Evolutionary conservation across 37 sponge, comb jelly and placozoan genomes (phyloP).

Genomic region (Halisarca cf. caerulea): DNA sequence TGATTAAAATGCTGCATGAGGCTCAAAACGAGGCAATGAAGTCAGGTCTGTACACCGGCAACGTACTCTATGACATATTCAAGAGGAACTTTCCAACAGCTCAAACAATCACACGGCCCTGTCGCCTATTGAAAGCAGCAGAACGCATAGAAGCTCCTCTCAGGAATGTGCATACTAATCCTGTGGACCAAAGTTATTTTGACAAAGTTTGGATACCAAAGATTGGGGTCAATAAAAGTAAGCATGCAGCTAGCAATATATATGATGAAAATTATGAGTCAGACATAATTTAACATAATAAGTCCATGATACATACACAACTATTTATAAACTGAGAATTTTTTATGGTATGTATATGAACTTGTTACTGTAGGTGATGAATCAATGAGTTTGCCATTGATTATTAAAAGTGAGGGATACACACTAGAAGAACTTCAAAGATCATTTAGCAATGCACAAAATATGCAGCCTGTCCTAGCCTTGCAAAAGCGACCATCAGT

Average conservation of each 20-base stretch:
- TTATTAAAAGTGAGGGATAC: not conserved
- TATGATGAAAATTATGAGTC: no score
- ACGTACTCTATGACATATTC: not conserved
- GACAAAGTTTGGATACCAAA: not conserved
- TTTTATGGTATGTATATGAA: no score
- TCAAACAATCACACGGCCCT: not conserved
- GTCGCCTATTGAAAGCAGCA: not conserved
- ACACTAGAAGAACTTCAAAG: not conserved
- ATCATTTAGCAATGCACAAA: not conserved
- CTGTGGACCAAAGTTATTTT: not conserved
- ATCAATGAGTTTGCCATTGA: not conserved
- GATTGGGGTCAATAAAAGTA: not conserved
- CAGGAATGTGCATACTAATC: not conserved
- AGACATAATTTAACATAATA: no score
- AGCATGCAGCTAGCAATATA: not conserved
- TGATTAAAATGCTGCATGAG: not conserved
- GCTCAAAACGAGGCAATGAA: not conserved
- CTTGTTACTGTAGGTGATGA: no score
- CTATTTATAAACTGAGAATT: no score
- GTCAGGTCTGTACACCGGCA: not conserved
- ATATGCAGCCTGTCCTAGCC: not conserved
- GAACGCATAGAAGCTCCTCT: not conserved
- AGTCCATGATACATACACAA: no score
- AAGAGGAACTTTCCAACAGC: not conserved
- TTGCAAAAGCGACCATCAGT: not conserved